A percentile compares a stretch with the other conserved stretches of the same genome.
These are phyloP conservation scores for Uropsilus gracilis DNA, from an alignment of 2,113 vertebrate species.

Conservation along the genomic window DNA sequence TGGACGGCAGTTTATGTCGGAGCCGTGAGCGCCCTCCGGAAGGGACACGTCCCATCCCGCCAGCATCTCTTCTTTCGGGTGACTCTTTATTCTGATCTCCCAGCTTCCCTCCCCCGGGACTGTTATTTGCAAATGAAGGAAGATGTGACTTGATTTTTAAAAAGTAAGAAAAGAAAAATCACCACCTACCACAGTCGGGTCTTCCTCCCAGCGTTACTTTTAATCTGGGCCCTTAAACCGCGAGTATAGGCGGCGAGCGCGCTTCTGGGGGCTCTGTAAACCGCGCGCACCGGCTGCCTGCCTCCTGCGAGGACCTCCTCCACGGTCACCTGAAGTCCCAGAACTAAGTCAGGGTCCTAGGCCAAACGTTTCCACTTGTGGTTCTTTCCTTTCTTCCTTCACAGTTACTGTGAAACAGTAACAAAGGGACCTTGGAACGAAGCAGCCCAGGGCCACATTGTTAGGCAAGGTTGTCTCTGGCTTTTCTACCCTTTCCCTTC, in stretches of 20 bases:
- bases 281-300: neutral
- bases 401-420: neutral
- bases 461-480: neutral
- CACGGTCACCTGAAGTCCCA: neutral
- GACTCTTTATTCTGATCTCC: neutral
- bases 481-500: neutral
- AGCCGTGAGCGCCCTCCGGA: neutral
- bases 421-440: neutral
- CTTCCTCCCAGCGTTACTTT: conserved; percentile 27
- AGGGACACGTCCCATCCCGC: neutral
- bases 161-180: too few relatives aligned
- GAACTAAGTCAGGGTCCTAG: neutral
- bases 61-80: neutral
- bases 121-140: conserved; percentile 48
- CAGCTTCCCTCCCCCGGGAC: fast-evolving
- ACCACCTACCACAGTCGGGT: neutral
- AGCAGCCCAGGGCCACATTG: neutral
- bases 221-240: neutral
- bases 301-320: neutral
- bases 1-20: neutral
- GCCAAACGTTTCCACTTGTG: neutral
- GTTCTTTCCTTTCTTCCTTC: neutral
- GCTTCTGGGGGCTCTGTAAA: neutral
- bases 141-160: neutral
- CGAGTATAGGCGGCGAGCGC: neutral